Evolutionary conservation across 2,888 invertebrate genomes (phyloP).

Genomic region (Callyntrura guangdongensis): DNA sequence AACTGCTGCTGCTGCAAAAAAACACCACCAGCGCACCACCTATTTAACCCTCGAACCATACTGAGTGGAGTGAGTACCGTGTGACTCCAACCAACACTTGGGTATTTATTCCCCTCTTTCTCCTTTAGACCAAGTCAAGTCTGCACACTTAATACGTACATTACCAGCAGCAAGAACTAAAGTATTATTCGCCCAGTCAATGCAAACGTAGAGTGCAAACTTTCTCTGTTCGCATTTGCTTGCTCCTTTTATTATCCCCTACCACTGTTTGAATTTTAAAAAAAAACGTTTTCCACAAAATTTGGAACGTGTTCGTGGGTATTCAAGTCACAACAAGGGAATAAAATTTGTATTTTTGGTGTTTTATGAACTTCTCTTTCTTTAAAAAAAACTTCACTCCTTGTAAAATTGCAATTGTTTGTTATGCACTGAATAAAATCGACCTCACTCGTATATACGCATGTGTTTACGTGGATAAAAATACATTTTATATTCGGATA

Average conservation of each 20-base stretch:
- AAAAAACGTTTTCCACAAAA: neutral
- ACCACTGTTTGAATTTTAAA: conserved; percentile 37
- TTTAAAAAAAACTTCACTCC: neutral
- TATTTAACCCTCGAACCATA: too few species aligned
- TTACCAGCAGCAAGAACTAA: too few species aligned
- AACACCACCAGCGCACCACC: neutral
- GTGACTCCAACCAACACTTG: too few species aligned
- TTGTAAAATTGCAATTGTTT: conserved; percentile 14
- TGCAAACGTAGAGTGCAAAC: conserved; percentile 33
- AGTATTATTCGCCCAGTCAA: conserved; percentile 16
- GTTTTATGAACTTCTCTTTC: neutral
- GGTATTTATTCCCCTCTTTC: neutral
- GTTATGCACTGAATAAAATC: conserved; percentile 9
- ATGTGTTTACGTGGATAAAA: neutral
- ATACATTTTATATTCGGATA: neutral
- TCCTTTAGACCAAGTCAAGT: neutral
- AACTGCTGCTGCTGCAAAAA: conserved; percentile 9
- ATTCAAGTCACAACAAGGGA: neutral
- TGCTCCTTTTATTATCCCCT: conserved; percentile 17
- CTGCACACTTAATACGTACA: too few species aligned
- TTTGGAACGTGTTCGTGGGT: neutral
- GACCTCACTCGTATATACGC: too few species aligned
- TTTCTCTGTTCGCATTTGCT: conserved; percentile 31
- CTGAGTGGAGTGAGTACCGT: too few species aligned
- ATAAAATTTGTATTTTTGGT: neutral